Conservation (phyloP, 2,888 invertebrate species). For the Cremastinae sp. region DNA sequence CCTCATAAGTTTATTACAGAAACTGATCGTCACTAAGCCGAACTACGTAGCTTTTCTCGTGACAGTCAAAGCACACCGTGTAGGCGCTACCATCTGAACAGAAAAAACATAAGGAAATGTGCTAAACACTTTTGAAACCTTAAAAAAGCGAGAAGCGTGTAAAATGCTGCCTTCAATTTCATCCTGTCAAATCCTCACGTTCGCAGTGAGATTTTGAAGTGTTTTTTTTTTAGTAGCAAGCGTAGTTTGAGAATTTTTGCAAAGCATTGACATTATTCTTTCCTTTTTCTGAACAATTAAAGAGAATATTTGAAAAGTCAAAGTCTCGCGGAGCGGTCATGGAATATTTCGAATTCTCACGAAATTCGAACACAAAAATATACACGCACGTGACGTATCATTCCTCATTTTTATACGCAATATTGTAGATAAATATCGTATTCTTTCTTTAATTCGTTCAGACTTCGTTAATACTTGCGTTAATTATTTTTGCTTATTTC, state of each 20-base stretch:
- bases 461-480: neutral
- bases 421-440: no score
- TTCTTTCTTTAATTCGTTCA: neutral
- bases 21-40: constrained; percentile 79
- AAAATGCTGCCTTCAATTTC: constrained; percentile 65
- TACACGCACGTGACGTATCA: no score
- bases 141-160: constrained; percentile 64
- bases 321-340: no score
- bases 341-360: no score
- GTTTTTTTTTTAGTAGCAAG: constrained; percentile 6
- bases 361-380: no score
- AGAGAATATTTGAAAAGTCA: no score
- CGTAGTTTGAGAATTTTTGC: neutral
- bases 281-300: no score
- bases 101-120: constrained; percentile 75
- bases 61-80: constrained; percentile 79
- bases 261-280: no score
- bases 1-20: constrained; percentile 68
- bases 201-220: neutral
- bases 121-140: constrained; percentile 70
- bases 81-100: constrained; percentile 79
- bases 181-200: constrained; percentile 11
- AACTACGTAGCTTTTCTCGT: constrained; percentile 79
- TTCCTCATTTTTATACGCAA: no score
- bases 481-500: constrained; percentile 23